These are phyloP conservation scores for Gracilinanus agilis DNA, from an alignment of 2,113 vertebrate genomes.

Conservation along the genomic window DNA sequence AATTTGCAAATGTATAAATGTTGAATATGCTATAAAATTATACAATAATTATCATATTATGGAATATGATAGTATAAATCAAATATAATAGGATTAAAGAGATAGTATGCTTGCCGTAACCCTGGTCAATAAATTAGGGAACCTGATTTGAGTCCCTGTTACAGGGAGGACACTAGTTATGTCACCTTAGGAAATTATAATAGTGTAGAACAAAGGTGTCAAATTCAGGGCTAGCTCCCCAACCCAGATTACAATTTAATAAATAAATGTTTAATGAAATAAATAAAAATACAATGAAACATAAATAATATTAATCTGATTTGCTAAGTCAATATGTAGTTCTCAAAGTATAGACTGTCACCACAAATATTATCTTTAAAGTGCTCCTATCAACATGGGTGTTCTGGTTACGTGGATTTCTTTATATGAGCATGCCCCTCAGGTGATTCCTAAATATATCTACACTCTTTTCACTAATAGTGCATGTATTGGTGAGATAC, in stretches of 20 bases:
- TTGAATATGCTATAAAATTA: background rate
- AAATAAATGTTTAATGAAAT: background rate
- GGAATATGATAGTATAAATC: background rate
- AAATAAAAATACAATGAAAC: background rate
- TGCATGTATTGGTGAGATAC: background rate
- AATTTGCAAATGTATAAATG: background rate
- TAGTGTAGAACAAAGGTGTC: background rate
- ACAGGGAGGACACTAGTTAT: background rate
- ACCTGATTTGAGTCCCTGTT: background rate
- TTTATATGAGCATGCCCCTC: background rate
- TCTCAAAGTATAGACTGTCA: background rate
- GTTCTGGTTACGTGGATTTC: background rate
- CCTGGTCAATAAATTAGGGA: background rate
- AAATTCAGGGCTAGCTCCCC: background rate
- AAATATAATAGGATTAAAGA: background rate
- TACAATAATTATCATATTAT: background rate
- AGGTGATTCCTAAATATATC: background rate
- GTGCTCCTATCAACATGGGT: background rate
- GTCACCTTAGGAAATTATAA: background rate
- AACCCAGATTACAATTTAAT: background rate
- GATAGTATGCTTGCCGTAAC: background rate
- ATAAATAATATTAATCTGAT: background rate
- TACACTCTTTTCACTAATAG: background rate
- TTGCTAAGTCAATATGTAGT: background rate
- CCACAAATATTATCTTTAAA: background rate